Percentiles rank a stretch among this genome's conserved stretches.
Evolutionary conservation across 2,113 vertebrate species (phyloP).

Genomic region (Antechinus flavipes): DNA sequence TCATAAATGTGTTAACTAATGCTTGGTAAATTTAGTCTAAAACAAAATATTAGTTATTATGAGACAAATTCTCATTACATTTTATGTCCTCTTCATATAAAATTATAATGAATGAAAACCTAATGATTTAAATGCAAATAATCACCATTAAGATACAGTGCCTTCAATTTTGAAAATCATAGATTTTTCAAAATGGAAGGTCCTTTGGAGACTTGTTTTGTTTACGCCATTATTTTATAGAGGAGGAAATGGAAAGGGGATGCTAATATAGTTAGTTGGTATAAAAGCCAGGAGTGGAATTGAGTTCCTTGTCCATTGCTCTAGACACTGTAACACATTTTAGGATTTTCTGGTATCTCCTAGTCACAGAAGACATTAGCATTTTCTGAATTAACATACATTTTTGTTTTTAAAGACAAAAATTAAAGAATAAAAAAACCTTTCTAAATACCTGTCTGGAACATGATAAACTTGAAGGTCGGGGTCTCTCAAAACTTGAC

Average conservation of each 20-base stretch:
- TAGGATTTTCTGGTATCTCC: background rate
- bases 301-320: background rate
- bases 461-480: constrained; percentile 56
- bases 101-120: constrained; percentile 30
- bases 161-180: background rate
- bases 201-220: background rate
- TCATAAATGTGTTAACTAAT: constrained; percentile 15
- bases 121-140: background rate
- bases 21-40: background rate
- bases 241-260: background rate
- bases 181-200: background rate
- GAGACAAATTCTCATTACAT: background rate
- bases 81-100: constrained; percentile 19
- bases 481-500: constrained; percentile 63
- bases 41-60: constrained; percentile 38
- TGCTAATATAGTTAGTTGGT: background rate
- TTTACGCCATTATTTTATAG: background rate
- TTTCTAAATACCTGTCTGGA: constrained; percentile 69
- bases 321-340: background rate
- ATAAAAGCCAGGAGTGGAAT: rapidly evolving
- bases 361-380: background rate
- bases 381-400: background rate
- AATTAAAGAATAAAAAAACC: background rate
- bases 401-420: background rate
- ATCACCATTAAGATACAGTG: background rate